Conservation (phyloP, 2,113 vertebrate species). For the Erinaceus europaeus region DNA sequence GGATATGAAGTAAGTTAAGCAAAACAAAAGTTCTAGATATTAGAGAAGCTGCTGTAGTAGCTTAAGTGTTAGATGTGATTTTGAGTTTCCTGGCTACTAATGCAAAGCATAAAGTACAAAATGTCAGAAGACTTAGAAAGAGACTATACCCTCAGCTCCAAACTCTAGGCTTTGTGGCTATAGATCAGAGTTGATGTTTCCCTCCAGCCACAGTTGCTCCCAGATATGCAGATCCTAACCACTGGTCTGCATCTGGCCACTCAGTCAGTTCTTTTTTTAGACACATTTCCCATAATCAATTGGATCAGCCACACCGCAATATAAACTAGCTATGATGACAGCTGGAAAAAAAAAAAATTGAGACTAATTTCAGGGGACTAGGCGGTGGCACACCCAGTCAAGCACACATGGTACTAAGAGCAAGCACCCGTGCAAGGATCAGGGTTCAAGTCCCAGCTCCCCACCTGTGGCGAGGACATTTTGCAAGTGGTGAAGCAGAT, state of each 20-base stretch:
- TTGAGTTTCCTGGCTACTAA: neutral
- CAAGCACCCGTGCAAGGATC: too few species aligned
- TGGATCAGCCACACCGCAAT: neutral
- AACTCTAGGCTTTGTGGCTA: neutral
- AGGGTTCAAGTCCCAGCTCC: too few species aligned
- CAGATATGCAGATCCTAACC: neutral
- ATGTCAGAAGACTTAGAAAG: neutral
- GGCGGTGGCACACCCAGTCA: too few species aligned
- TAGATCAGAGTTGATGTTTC: neutral
- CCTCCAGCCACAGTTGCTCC: neutral
- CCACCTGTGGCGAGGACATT: too few species aligned
- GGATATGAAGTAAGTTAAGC: neutral
- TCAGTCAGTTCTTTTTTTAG: neutral
- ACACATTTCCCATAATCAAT: neutral
- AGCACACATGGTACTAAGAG: too few species aligned
- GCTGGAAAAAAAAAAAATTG: neutral
- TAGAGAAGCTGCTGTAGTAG: neutral
- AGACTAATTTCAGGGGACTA: too few species aligned
- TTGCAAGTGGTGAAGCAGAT: too few species aligned
- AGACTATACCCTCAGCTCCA: neutral
- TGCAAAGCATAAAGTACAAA: neutral
- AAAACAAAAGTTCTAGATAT: neutral
- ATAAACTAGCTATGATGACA: neutral
- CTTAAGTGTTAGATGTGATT: neutral
- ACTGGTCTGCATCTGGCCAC: neutral